phyloP scores from a whole-genome alignment of 2,113 vertebrate species.

The Lethenteron camtschaticum region DNA sequence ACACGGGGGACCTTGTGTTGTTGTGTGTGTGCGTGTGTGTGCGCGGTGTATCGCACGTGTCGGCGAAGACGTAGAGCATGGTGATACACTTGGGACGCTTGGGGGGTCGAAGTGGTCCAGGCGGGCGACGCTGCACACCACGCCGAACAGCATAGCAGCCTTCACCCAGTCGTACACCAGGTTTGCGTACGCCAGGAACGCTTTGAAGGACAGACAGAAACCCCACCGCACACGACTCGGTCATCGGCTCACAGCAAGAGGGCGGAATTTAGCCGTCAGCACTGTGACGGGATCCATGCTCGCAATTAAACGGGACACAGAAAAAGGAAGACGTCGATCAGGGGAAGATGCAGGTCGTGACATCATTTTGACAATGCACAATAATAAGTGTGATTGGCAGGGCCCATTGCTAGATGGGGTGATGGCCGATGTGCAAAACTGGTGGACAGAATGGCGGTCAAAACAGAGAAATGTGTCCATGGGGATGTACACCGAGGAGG shows the following conservation, averaged over 20 bases:
- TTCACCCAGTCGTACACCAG: slow-evolving; percentile 91
- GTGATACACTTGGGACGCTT: slow-evolving; percentile 82
- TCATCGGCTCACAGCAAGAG: neutral
- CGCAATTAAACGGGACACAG: neutral
- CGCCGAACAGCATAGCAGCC: slow-evolving; percentile 68
- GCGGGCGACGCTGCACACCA: slow-evolving; percentile 50
- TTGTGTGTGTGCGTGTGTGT: too few species aligned
- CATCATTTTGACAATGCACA: too few species aligned
- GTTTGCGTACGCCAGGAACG: slow-evolving; percentile 67
- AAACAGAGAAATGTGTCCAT: too few species aligned
- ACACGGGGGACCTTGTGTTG: too few species aligned
- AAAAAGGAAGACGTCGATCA: too few species aligned
- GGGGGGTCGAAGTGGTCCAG: slow-evolving; percentile 77
- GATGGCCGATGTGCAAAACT: too few species aligned
- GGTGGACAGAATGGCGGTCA: too few species aligned
- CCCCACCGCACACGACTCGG: neutral
- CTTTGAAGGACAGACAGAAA: slow-evolving; percentile 18
- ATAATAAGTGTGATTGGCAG: too few species aligned
- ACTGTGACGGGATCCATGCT: neutral
- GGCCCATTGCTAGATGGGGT: too few species aligned
- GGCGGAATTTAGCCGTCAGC: neutral
- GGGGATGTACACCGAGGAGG: too few species aligned
- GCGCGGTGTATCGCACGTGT: slow-evolving; percentile 39
- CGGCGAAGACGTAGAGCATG: slow-evolving; percentile 63
- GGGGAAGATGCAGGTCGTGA: too few species aligned